Evolutionary conservation across 2,797 vertebrate genomes (phyloP), one percentile per base, ranked within the genome.

Genomic region (Labroides dimidiatus): DNA sequence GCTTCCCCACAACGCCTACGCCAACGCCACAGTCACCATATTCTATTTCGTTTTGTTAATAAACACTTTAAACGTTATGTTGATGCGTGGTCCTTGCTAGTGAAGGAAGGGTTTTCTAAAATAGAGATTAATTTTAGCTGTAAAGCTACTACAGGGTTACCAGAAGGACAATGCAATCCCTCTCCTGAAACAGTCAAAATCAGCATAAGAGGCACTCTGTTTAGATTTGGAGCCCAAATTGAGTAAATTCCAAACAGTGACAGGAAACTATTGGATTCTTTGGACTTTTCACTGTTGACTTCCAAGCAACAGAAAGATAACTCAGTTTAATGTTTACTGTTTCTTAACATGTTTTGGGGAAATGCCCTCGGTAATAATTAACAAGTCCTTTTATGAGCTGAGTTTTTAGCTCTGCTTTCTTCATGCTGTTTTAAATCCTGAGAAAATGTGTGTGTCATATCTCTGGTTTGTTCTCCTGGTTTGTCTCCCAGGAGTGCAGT

Each of bases 341-440:
- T 70, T 64, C 78, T 42, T 63, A 49, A 72, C 57, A 37, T 53
- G 15, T 78, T 37, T 37, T 3, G 24, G 23, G 27, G 24, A 42
- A 73, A 72, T 15, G 1, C 10, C 42, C 27, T 12, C 1, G 14
- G 5, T 50, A 85, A 81, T 82, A 4, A 89, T 89, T 89, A 85
- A 84, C 79, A 21, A 20, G 42, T 19, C 3, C 10, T 0, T 20
- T 16, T 48, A 4, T 59, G 44, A 62, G n/a, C 1, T 30, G 24
- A 12, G 10, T 27, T 62, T 42, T 39, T 13, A 2, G 14, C 53
- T 71, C 43, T 11, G 69, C 75, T 76, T 44, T 44, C 8, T 10
- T 44, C 0, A 9, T 23, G 5, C 10, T 48, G 57, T 60, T 75
- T 79, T 23, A 5, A 21, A 24, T 48, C 50, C 30, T 43, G 49